Evolutionary conservation across 2,113 vertebrate genomes (phyloP), one percentile per base, ranked within the genome.

Genomic region (Pteruthius melanotis): DNA sequence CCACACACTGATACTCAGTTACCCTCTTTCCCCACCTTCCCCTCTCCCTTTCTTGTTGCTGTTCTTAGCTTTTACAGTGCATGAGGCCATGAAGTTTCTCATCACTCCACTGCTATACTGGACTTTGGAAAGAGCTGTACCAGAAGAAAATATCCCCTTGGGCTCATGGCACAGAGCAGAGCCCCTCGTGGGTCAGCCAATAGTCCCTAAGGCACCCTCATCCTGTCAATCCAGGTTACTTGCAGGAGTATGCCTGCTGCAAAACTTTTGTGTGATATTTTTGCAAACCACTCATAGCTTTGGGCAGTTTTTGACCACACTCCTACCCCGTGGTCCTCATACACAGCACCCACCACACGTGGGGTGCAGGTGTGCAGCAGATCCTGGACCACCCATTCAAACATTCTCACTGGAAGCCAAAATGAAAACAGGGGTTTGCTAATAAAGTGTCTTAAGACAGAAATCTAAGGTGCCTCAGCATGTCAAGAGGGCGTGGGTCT

Each of bases 331-430:
- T 19, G 35, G 33, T 72, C 31, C 13, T 78, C 37, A 61, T 8
- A 15, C 3, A 64, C 40, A 1, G 2, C 27, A 42, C 28, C 79
- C 27, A 65, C 10, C 27, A 49, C 13, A 10, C 0, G 4, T 60
- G 42, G n/a, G 52, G 9, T 39, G 40, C 45, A 42, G 44, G 11
- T 45, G 35, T 72, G n/a, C 53, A 2, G 13, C 70, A 70, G 27
- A 53, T 82, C 39, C 50, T 45, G 26, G 37, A 40, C 14, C 28
- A 28, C 4, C 52, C 27, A 15, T 59, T 70, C 33, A 71, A 63
- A n/a, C 3, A 11, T 63, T 70, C 61, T 61, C 37, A 9, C 35
- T 42, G 30, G 56, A 71, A 93, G 39, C 9, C 44, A 54, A 54
- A 44, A 50, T 26, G 18, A 75, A 85, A 79, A 15, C 33, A 69